These are phyloP conservation scores for Lasioglossum calceatum DNA, from an alignment of 2,888 invertebrate species.

Conservation along the genomic window DNA sequence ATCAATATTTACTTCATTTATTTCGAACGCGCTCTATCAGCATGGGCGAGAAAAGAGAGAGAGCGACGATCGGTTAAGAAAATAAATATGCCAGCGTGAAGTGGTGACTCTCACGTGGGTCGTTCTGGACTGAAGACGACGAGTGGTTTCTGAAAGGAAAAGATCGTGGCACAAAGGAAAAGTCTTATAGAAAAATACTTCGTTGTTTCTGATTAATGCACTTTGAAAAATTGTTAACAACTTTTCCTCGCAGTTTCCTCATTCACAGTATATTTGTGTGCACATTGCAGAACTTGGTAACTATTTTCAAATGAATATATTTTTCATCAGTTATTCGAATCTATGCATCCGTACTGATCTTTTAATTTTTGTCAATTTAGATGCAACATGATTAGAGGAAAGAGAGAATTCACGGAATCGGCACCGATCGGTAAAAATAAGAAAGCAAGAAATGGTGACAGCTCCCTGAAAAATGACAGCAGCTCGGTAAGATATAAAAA, in stretches of 20 bases:
- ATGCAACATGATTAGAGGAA: not conserved
- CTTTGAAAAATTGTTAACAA: not conserved
- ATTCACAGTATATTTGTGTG: not conserved
- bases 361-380: not conserved
- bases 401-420: not conserved
- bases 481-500: conserved; percentile 20
- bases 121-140: not conserved
- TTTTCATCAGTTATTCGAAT: not conserved
- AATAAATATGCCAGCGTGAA: not conserved
- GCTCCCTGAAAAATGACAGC: not conserved
- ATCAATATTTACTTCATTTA: not conserved
- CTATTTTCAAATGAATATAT: not conserved
- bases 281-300: not conserved
- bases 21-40: not conserved
- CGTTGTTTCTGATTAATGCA: not conserved
- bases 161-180: not conserved
- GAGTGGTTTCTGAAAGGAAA: not conserved
- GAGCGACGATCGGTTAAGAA: not conserved
- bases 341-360: not conserved
- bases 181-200: not conserved
- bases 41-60: not conserved
- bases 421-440: not conserved
- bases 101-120: not conserved
- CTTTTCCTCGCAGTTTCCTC: not conserved
- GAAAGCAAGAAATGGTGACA: not conserved